Conservation (phyloP, 2,888 invertebrate species). For the Lithophane socia region DNA sequence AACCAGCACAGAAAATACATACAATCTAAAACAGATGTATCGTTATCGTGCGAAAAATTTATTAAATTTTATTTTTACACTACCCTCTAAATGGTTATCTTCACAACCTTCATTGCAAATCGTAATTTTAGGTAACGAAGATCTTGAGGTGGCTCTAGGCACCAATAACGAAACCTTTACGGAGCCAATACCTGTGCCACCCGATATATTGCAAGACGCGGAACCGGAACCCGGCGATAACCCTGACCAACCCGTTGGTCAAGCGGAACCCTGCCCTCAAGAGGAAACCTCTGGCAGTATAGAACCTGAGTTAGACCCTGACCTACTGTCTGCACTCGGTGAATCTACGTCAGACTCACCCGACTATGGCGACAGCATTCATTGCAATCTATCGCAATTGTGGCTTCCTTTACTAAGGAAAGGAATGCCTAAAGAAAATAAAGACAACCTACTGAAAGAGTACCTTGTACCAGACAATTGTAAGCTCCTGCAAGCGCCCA, state of each 20-base stretch:
- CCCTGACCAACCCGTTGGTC: not conserved
- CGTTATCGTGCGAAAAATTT: not conserved
- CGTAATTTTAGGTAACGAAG: constrained; percentile 1
- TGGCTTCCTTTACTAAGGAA: not conserved
- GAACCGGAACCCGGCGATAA: not conserved
- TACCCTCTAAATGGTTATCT: not conserved
- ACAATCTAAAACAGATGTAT: not conserved
- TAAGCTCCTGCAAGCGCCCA: not conserved
- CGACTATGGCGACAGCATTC: not conserved
- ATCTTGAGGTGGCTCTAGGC: not conserved
- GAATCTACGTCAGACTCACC: not conserved
- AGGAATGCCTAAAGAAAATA: constrained; percentile 3
- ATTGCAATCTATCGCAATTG: not conserved
- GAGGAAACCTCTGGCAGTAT: not conserved
- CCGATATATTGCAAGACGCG: too few relatives aligned
- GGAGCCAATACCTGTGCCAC: too few relatives aligned
- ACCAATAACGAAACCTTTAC: not conserved
- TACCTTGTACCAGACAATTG: constrained; percentile 2
- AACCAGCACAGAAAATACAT: not conserved
- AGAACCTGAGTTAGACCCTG: not conserved
- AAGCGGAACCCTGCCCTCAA: not conserved
- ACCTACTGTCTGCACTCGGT: not conserved
- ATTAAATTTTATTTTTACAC: not conserved
- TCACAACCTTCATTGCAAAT: not conserved
- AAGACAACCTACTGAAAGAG: not conserved